Percentiles rank a stretch among this genome's conserved stretches.
phyloP scores from a whole-genome alignment of 2,113 vertebrate species.

The Myiozetetes cayanensis region DNA sequence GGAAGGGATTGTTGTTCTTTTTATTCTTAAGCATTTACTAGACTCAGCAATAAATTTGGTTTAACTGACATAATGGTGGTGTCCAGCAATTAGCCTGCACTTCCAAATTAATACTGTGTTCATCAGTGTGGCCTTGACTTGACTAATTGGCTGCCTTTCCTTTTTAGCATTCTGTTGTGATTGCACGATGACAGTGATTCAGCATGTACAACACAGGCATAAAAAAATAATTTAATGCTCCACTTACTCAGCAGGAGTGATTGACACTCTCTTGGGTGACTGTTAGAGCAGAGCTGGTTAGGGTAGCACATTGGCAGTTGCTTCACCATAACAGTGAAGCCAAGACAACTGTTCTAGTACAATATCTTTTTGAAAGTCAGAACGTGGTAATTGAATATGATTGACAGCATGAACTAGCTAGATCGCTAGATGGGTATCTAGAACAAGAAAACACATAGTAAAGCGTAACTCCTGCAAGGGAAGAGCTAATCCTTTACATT shows the following conservation, averaged over 20 bases:
- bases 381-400: not conserved
- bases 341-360: constrained; percentile 26
- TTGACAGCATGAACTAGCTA: constrained; percentile 10
- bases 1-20: not conserved
- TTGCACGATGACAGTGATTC: constrained; percentile 43
- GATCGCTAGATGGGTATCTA: not conserved
- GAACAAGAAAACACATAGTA: not conserved
- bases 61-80: not conserved
- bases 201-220: constrained; percentile 39
- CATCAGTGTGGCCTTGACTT: not conserved
- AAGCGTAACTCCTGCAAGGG: not conserved
- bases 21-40: not conserved
- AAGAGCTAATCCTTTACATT: constrained; percentile 22
- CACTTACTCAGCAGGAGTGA: constrained; percentile 29
- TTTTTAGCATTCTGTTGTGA: constrained; percentile 22
- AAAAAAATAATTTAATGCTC: constrained; percentile 55
- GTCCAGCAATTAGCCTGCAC: constrained; percentile 17
- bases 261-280: constrained; percentile 32
- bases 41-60: not conserved
- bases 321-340: not conserved
- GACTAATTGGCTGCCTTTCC: constrained; percentile 31
- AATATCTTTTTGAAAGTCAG: not conserved
- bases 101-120: not conserved
- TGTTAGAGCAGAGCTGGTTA: not conserved
- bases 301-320: not conserved